Evolutionary conservation across 2,797 vertebrate species (phyloP), one percentile per base, ranked within the genome.

Genomic region (Nyctibius grandis): DNA sequence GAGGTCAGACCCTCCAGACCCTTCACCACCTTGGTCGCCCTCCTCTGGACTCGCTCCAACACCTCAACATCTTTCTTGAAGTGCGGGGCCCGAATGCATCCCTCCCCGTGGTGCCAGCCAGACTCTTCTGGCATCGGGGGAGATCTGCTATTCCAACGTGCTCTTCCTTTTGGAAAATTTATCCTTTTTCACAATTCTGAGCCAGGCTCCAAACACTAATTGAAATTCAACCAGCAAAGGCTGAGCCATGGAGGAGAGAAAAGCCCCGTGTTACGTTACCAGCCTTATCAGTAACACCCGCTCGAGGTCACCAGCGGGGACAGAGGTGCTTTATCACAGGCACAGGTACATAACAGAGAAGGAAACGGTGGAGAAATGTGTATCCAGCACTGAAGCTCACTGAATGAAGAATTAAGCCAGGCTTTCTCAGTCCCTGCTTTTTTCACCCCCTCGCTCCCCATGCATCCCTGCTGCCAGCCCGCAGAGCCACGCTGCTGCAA

Each of bases 281-380:
- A 73, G 50, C 85, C 15, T 19, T 25, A 28, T 26, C 74, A 48
- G 77, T 20, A 44, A 50, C 12, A 64, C 40, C 81, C 29, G 15
- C 81, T 36, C 15, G 23, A 36, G 73, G 75, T 40, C 31, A 57
- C 12, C n/a, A 5, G 31, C 6, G 5, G 64, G 57, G 56, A 36
- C 65, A 82, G 23, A 38, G 51, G 14, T 6, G 42, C 34, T 67
- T 67, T 57, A 31, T 28, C n/a, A 4, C 2, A 8, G 84, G 78
- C n/a, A 4, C 2, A 8, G 84, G 78, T 4, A 9, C 22, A 4
- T 7, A 13, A 5, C 3, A 12, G 42, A 20, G 68, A 29, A n/a
- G 57, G 77, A 25, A 51, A 19, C 0, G 8, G 15, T 8, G 64
- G 44, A 42, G 26, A 40, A 76, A 47, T 5, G 0, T 0, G 3